These are phyloP conservation scores for Labeo calbasu DNA, from an alignment of 2,797 vertebrate genomes.

Conservation along the genomic window DNA sequence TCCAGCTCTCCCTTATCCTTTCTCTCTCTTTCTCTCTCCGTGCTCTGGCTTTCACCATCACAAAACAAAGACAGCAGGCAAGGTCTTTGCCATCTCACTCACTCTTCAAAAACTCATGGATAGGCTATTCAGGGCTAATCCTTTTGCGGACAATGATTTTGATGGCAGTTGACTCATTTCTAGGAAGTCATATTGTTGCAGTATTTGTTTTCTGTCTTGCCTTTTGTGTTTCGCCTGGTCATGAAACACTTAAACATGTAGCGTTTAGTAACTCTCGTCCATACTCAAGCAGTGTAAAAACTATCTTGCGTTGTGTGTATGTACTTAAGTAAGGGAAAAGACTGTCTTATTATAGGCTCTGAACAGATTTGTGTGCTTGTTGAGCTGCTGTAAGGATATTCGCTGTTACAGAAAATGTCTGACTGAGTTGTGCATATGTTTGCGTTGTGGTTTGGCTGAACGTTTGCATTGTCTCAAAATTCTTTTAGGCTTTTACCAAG, in stretches of 20 bases:
- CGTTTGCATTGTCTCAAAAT: not conserved
- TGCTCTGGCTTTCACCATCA: conserved; percentile 67
- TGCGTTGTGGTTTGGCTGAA: conserved; percentile 43
- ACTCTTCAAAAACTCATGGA: conserved; percentile 50
- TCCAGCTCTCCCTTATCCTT: conserved; percentile 70
- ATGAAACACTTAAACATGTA: conserved; percentile 29
- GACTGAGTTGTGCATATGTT: conserved; percentile 47
- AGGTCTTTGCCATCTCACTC: conserved; percentile 74
- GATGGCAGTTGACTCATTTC: conserved; percentile 42
- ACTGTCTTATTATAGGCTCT: conserved; percentile 16
- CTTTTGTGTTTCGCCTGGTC: conserved; percentile 40
- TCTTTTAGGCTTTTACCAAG: conserved; percentile 14
- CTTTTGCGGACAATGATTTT: conserved; percentile 27
- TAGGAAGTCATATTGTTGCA: conserved; percentile 39
- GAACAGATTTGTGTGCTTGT: conserved; percentile 20
- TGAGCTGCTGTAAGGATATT: conserved; percentile 1
- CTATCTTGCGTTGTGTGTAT: not conserved
- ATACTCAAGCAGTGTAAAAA: conserved; percentile 12
- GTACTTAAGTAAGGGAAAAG: not conserved
- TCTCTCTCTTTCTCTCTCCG: conserved; percentile 70
- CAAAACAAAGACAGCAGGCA: conserved; percentile 78
- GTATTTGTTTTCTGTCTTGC: conserved; percentile 22
- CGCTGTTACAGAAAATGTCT: conserved; percentile 23
- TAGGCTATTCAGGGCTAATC: conserved; percentile 46
- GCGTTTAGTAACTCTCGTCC: not conserved